Conservation (phyloP, 2,113 vertebrate species). For the Petroica traversi region DNA sequence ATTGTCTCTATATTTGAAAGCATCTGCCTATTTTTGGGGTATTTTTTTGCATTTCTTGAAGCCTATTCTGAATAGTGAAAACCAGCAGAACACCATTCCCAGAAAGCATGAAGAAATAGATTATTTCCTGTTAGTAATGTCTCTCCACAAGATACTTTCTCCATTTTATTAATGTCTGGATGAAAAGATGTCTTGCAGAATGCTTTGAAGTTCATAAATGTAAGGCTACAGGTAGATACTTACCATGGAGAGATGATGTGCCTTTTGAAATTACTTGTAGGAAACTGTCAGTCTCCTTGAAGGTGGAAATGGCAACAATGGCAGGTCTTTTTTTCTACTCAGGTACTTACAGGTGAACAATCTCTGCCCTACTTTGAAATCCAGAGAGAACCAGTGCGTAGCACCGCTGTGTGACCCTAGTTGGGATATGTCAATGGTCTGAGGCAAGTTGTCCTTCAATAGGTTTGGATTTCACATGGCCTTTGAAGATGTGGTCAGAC, state of each 20-base stretch:
- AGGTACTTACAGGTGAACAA: conserved; percentile 55
- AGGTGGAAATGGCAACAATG: conserved; percentile 21
- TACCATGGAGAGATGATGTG: conserved; percentile 51
- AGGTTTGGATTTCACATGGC: not conserved
- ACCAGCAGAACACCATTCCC: conserved; percentile 5
- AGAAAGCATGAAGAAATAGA: not conserved
- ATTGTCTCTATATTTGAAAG: not conserved
- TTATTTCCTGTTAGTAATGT: conserved; percentile 1
- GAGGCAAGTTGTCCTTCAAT: not conserved
- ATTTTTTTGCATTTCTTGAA: conserved; percentile 27
- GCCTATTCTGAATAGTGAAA: conserved; percentile 31
- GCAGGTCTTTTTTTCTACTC: conserved; percentile 60
- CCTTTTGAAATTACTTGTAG: conserved; percentile 49
- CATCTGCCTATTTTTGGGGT: not conserved
- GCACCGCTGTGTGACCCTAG: not conserved
- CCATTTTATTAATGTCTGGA: not conserved
- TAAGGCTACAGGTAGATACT: not conserved
- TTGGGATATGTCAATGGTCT: not conserved
- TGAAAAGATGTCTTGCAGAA: conserved; percentile 25
- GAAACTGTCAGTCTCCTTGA: conserved; percentile 5
- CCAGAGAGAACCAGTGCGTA: not conserved
- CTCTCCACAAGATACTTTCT: conserved; percentile 24
- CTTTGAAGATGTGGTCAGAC: not conserved
- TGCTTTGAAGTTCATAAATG: conserved; percentile 7
- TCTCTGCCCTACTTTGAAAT: conserved; percentile 30